Percentiles rank a stretch among this genome's conserved stretches.
phyloP scores from a whole-genome alignment of 2,113 vertebrate species.

The Pseudopodoces humilis region DNA sequence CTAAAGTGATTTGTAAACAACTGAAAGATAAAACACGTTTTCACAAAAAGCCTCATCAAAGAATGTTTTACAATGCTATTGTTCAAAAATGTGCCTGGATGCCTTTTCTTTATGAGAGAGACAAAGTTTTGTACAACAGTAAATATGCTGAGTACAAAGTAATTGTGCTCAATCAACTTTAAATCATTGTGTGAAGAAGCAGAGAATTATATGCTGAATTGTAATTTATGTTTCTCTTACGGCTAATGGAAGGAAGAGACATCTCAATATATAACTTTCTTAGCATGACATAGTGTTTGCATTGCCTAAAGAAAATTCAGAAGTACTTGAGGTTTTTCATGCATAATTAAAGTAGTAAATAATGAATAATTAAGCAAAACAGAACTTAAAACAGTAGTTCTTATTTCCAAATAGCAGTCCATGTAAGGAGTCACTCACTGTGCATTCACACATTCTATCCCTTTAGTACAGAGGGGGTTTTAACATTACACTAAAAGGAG shows the following conservation, averaged over 20 bases:
- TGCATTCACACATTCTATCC: background rate
- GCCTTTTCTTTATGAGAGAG: background rate
- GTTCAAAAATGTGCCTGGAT: background rate
- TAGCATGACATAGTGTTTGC: background rate
- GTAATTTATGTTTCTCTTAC: constrained; percentile 13
- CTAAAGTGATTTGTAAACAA: background rate
- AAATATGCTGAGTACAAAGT: constrained; percentile 19
- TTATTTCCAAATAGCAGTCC: background rate
- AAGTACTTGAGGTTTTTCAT: constrained; percentile 21
- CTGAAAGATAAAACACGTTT: background rate
- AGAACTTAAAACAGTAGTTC: background rate
- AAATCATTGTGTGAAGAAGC: constrained; percentile 8
- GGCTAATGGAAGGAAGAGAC: constrained; percentile 41
- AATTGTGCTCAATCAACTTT: background rate
- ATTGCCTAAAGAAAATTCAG: background rate
- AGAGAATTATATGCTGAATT: constrained; percentile 13
- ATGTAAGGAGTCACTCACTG: background rate
- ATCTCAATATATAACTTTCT: background rate
- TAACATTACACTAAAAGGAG: background rate
- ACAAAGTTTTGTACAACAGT: constrained; percentile 17
- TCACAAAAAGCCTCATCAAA: background rate
- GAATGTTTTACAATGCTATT: background rate
- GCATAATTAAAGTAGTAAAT: constrained; percentile 35
- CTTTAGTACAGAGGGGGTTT: background rate
- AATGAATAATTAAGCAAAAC: constrained; percentile 46